Percentiles rank a stretch among this genome's conserved stretches.
Conservation (phyloP, 2,888 invertebrate genomes). For the Anagyrus pseudococci region DNA sequence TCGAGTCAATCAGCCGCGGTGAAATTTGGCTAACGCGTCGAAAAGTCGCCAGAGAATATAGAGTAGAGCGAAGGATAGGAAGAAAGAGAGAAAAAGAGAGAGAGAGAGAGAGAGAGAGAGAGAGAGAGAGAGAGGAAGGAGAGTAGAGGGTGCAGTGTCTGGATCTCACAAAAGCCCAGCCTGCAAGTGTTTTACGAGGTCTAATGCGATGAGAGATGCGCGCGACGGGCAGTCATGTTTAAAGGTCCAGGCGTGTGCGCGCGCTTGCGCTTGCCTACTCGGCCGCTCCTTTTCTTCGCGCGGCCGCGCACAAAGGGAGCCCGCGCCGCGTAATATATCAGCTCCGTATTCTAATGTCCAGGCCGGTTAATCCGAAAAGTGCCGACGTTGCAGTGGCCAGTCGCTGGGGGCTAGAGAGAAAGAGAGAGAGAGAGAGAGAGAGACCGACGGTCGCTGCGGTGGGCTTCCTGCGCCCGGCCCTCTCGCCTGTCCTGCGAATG, state of each 20-base stretch:
- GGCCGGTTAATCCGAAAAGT: conserved; percentile 60
- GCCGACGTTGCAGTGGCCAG: conserved; percentile 58
- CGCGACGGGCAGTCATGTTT: conserved; percentile 57
- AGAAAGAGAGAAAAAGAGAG: no score
- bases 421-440: no score
- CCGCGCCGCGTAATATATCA: conserved; percentile 56
- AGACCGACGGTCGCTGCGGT: conserved; percentile 28
- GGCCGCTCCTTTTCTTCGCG: conserved; percentile 41
- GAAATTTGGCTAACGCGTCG: no score
- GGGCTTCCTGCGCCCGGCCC: not conserved
- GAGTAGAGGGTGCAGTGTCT: no score
- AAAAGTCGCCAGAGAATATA: no score
- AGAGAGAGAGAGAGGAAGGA: no score
- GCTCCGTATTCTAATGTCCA: conserved; percentile 62
- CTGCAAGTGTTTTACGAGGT: conserved; percentile 57
- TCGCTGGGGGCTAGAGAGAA: no score
- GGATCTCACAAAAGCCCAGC: conserved; percentile 42
- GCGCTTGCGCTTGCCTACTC: not conserved
- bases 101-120: no score
- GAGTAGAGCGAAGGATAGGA: no score
- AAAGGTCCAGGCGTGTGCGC: conserved; percentile 44
- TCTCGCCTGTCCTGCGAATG: not conserved
- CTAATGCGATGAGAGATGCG: conserved; percentile 62
- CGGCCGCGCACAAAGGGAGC: conserved; percentile 40
- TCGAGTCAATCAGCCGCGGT: no score